Evolutionary conservation across 2,888 invertebrate species (phyloP).

Genomic region (Nomada fucata): DNA sequence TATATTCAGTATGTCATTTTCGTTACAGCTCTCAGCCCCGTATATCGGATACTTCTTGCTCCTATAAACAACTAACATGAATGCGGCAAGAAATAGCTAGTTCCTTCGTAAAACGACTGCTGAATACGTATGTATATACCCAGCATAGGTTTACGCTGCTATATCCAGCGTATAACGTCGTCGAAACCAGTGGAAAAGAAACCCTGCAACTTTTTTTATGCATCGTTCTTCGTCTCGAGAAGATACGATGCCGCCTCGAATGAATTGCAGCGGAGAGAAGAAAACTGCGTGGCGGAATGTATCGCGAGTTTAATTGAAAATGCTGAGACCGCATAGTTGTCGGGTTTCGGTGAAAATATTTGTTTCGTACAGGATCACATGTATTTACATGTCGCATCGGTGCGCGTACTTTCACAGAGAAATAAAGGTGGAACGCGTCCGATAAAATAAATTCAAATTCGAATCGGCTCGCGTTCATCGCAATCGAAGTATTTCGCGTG

Average conservation of each 20-base stretch:
- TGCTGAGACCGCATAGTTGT: not conserved
- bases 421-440: too few species aligned
- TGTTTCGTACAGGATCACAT: too few species aligned
- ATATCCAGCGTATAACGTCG: not conserved
- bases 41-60: not conserved
- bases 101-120: not conserved
- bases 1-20: slow-evolving; percentile 4
- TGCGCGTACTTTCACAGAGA: too few species aligned
- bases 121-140: not conserved
- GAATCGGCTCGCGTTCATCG: too few species aligned
- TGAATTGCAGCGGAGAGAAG: not conserved
- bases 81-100: not conserved
- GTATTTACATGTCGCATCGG: too few species aligned
- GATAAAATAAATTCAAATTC: too few species aligned
- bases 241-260: not conserved
- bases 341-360: not conserved
- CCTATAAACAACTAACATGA: slow-evolving; percentile 7
- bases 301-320: not conserved
- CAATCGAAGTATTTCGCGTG: too few species aligned
- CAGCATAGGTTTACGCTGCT: not conserved
- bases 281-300: not conserved
- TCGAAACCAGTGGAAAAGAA: not conserved
- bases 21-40: not conserved
- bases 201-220: slow-evolving; percentile 4
- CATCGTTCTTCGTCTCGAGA: not conserved